Evolutionary conservation across 2,888 invertebrate genomes (phyloP).

Genomic region (Dynastes hyllus): DNA sequence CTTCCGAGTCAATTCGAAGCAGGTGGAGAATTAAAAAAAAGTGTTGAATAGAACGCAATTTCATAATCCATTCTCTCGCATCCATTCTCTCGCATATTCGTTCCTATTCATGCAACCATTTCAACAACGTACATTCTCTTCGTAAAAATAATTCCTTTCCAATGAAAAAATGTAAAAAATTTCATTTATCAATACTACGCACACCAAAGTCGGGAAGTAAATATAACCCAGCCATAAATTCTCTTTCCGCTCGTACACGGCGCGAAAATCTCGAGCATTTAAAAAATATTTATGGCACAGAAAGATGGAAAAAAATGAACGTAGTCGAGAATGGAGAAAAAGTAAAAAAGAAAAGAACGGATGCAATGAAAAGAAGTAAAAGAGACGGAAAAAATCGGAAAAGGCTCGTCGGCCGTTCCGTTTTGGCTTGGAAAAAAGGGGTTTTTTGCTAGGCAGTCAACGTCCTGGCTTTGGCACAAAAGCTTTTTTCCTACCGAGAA

Average conservation of each 20-base stretch:
- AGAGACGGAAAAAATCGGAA: background rate
- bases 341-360: background rate
- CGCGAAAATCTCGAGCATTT: conserved; percentile 35
- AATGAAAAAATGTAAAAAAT: background rate
- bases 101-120: too few relatives aligned
- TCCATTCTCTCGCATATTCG: too few relatives aligned
- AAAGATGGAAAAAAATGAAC: conserved; percentile 17
- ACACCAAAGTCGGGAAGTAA: background rate
- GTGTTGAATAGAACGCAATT: too few relatives aligned
- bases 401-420: background rate
- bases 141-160: too few relatives aligned
- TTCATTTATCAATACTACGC: background rate
- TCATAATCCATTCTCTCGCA: too few relatives aligned
- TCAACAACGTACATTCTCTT: too few relatives aligned
- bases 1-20: too few relatives aligned
- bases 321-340: background rate
- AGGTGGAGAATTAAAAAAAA: too few relatives aligned
- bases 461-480: conserved; percentile 30
- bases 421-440: too few relatives aligned
- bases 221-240: conserved; percentile 8
- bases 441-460: too few relatives aligned
- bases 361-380: background rate
- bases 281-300: conserved; percentile 31
- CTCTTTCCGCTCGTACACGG: background rate
- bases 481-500: conserved; percentile 25